Evolutionary conservation across 1,140 invertebrate species (phyloP), one percentile per base, ranked within the genome.

Genomic region (Drosophila nebulosa): DNA sequence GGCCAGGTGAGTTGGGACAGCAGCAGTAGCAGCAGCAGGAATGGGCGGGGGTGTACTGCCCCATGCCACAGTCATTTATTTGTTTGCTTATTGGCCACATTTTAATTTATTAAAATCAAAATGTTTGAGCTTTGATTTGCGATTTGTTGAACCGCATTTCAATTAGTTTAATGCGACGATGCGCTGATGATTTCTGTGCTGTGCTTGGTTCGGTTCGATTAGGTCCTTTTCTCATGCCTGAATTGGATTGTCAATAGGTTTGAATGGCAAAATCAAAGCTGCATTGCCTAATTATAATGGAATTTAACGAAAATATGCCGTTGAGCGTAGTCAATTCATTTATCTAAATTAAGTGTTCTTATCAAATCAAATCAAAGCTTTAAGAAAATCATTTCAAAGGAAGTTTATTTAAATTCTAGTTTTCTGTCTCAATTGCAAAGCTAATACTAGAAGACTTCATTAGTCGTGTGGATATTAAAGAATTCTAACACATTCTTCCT

Each of bases 91-190:
- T 7, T 12, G 60, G 21, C 12, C 18, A 51, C 62, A 67, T 74
- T 74, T 74, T 74, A 74, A 74, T 74, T 74, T 74, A 77, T 77
- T 80, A 65, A 73, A 72, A 74, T 72, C 76, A 76, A 77, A 80
- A 72, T 64, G 66, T 65, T 79, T 64, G 66, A 66, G 61, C 76
- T 69, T 65, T 65, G 64, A 53, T 61, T 74, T 67, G 71, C 70
- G 63, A 74, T 74, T 74, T 71, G 59, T 36, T 74, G 55, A 16
- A 67, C 71, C 70, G 56, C 71, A 72, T 63, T 74, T 74, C 71
- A 74, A 74, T 74, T 74, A 74, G 63, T 51, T 56, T 74, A 74
- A 74, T 74, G 71, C 62, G 71, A 71, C 36, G 58, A 50, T 51
- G 24, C n/a, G 18, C 7, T 59, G 53, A 73, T 53, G 30, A 32